Evolutionary conservation across 2,113 vertebrate species (phyloP).

Genomic region (Peromyscus leucopus): DNA sequence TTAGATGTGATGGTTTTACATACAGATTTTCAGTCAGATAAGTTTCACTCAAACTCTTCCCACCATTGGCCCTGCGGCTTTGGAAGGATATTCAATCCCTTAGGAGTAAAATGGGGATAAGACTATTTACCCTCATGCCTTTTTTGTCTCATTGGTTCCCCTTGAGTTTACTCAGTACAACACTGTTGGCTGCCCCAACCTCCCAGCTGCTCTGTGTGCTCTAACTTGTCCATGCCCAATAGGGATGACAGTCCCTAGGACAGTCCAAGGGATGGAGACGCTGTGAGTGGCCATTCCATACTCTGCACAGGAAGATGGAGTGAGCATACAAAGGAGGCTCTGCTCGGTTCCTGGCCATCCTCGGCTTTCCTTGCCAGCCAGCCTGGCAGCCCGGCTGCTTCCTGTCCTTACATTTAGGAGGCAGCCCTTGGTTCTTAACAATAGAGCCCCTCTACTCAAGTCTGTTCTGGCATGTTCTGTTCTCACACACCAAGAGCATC

Average conservation of each 20-base stretch:
- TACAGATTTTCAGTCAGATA: not conserved
- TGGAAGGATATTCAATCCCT: not conserved
- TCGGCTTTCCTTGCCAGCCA: not conserved
- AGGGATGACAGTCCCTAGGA: not conserved
- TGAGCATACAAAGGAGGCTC: not conserved
- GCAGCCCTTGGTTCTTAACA: not conserved
- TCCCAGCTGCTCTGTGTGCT: not conserved
- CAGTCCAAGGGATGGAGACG: not conserved
- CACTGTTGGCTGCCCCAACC: not conserved
- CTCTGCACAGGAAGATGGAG: not conserved
- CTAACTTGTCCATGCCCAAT: accelerated
- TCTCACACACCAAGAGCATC: not conserved
- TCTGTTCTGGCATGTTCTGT: not conserved
- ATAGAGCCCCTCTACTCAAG: not conserved
- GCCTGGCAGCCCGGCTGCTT: not conserved
- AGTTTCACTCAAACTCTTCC: not conserved
- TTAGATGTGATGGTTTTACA: no score
- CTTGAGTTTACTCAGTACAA: not conserved
- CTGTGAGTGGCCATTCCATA: not conserved
- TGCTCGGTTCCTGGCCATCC: no score
- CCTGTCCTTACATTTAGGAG: not conserved
- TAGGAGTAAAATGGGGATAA: not conserved
- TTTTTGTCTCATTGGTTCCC: not conserved
- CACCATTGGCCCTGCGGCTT: not conserved
- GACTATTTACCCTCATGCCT: not conserved